Conservation (phyloP, 1,140 invertebrate species). For the Brachionus asplanchnoidis region DNA sequence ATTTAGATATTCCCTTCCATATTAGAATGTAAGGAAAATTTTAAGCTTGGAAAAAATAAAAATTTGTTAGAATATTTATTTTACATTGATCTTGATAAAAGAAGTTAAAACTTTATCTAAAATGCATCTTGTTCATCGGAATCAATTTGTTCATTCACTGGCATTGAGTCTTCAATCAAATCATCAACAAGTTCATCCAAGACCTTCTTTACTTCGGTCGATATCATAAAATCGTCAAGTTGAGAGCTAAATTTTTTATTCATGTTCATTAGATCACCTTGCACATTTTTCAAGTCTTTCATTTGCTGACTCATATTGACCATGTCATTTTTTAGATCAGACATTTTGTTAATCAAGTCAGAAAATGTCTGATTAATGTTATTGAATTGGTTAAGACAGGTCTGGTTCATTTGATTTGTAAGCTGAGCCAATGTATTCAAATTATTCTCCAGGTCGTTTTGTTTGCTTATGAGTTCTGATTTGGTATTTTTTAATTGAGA, state of each 20-base stretch:
- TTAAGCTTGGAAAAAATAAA: too few relatives aligned
- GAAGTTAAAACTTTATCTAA: background rate
- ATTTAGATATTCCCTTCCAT: too few relatives aligned
- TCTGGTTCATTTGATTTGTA: background rate
- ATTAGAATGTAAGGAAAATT: too few relatives aligned
- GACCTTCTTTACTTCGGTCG: background rate
- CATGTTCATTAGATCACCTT: background rate
- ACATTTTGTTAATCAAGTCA: constrained; percentile 9
- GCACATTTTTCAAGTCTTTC: background rate
- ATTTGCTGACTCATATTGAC: background rate
- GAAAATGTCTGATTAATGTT: background rate
- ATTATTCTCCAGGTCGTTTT: background rate
- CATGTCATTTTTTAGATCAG: background rate
- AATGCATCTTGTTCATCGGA: background rate
- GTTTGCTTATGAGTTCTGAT: background rate
- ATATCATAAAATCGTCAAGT: background rate
- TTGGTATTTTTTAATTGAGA: constrained; percentile 27
- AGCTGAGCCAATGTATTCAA: background rate
- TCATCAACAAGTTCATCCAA: background rate
- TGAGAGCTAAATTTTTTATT: background rate
- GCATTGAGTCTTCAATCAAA: constrained; percentile 17
- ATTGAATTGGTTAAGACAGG: background rate
- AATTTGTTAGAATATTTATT: background rate
- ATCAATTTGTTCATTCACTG: background rate
- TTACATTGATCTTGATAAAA: background rate